Percentiles rank a stretch among this genome's conserved stretches.
phyloP scores from a whole-genome alignment of 1,140 invertebrate species.

The Drosophila pruinosa region DNA sequence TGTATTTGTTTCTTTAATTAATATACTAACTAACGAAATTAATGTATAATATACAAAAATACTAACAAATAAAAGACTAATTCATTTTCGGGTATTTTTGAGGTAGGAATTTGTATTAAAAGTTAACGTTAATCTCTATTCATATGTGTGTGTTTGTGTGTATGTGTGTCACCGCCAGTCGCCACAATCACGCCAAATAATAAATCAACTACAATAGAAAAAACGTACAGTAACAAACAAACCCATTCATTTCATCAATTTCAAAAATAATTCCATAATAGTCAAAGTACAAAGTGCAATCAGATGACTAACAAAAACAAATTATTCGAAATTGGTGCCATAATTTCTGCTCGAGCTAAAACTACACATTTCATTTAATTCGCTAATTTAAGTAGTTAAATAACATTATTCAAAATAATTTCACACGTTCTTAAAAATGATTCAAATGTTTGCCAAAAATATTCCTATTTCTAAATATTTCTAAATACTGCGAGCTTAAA shows the following conservation, averaged over 20 bases:
- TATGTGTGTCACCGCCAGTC: constrained; percentile 18
- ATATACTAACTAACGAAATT: constrained; percentile 56
- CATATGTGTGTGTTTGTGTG: constrained; percentile 37
- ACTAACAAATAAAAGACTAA: constrained; percentile 78
- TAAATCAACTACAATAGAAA: constrained; percentile 1
- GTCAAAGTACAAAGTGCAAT: constrained; percentile 40
- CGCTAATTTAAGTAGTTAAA: not conserved
- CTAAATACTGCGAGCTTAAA: not conserved
- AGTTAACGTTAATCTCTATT: constrained; percentile 40
- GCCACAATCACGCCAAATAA: constrained; percentile 25
- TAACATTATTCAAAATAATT: not conserved
- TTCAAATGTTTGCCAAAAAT: too few relatives aligned
- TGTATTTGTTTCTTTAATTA: constrained; percentile 50
- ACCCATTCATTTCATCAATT: constrained; percentile 34
- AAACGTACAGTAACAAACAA: constrained; percentile 2
- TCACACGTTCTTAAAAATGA: not conserved
- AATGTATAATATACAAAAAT: constrained; percentile 41
- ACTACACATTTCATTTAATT: not conserved
- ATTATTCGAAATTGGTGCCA: constrained; percentile 16
- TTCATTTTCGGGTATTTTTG: constrained; percentile 82
- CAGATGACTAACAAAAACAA: constrained; percentile 21
- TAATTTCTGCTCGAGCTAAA: not conserved
- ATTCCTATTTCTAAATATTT: not conserved
- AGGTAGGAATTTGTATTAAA: constrained; percentile 77
- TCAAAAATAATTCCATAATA: constrained; percentile 1